Conservation (phyloP, 2,797 vertebrate species). For the Argya squamiceps region DNA sequence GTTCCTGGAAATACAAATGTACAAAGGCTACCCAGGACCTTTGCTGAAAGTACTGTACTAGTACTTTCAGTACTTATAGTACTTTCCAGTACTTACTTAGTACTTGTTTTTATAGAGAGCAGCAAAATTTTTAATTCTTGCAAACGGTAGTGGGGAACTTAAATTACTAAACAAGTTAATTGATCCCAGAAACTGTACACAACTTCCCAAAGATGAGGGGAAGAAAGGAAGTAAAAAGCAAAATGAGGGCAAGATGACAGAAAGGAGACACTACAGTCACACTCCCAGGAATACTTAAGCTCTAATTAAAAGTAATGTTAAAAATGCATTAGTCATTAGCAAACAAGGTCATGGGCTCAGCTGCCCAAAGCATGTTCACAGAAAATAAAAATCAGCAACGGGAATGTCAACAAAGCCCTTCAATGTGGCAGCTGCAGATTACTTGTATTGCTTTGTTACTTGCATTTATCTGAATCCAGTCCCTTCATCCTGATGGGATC, state of each 20-base stretch:
- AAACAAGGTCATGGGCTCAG: neutral
- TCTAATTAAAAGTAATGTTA: slow-evolving; percentile 59
- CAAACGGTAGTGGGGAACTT: neutral
- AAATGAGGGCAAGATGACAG: slow-evolving; percentile 20
- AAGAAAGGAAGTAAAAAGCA: neutral
- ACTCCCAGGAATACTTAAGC: neutral
- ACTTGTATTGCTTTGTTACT: neutral
- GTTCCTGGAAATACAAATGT: neutral
- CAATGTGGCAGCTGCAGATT: neutral
- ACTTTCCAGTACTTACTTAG: neutral
- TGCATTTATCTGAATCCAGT: neutral
- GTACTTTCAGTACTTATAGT: no score
- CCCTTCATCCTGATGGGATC: neutral
- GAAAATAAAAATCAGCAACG: neutral
- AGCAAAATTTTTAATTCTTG: neutral
- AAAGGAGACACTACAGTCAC: slow-evolving; percentile 34
- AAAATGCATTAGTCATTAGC: slow-evolving; percentile 34
- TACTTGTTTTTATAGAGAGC: neutral
- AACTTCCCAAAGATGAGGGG: neutral
- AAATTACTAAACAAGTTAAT: neutral
- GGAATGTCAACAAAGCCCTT: neutral
- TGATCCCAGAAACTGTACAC: neutral
- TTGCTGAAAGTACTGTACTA: neutral
- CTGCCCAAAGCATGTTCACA: neutral
- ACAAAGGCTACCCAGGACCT: neutral